phyloP scores from a whole-genome alignment of 2,888 invertebrate genomes.

The Tridacna crocea region DNA sequence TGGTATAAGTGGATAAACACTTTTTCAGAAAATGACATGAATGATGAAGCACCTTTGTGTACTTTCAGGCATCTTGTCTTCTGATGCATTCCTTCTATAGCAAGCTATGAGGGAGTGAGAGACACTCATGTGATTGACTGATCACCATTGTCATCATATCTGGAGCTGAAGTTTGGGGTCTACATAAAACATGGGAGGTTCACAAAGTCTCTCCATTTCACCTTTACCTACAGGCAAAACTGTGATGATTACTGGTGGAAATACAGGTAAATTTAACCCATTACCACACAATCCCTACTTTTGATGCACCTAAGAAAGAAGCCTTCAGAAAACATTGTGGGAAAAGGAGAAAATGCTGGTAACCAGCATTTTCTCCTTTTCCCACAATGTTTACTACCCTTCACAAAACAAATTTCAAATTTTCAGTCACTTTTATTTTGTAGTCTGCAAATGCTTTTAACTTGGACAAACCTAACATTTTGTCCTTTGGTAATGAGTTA shows the following conservation, averaged over 20 bases:
- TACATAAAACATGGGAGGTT: slow-evolving; percentile 50
- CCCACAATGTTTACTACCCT: too few relatives aligned
- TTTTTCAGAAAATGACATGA: background rate
- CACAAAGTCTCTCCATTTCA: slow-evolving; percentile 42
- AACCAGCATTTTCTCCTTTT: too few relatives aligned
- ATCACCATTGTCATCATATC: background rate
- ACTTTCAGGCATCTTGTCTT: background rate
- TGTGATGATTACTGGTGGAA: slow-evolving; percentile 60
- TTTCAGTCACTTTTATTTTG: too few relatives aligned
- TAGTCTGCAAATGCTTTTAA: too few relatives aligned
- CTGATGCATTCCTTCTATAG: background rate
- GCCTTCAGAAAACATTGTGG: too few relatives aligned
- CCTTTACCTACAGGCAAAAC: slow-evolving; percentile 55
- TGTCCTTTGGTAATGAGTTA: too few relatives aligned
- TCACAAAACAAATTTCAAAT: too few relatives aligned
- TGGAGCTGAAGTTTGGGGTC: background rate
- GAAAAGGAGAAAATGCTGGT: too few relatives aligned
- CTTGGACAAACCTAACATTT: too few relatives aligned
- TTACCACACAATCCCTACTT: too few relatives aligned
- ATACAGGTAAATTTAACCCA: slow-evolving; percentile 47
- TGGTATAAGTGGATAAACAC: too few relatives aligned
- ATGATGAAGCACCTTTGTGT: background rate
- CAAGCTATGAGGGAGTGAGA: background rate
- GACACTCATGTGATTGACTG: background rate
- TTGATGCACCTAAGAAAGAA: too few relatives aligned